These are phyloP conservation scores for Nasonia vitripennis DNA, from an alignment of 1,140 invertebrate genomes.

Conservation along the genomic window DNA sequence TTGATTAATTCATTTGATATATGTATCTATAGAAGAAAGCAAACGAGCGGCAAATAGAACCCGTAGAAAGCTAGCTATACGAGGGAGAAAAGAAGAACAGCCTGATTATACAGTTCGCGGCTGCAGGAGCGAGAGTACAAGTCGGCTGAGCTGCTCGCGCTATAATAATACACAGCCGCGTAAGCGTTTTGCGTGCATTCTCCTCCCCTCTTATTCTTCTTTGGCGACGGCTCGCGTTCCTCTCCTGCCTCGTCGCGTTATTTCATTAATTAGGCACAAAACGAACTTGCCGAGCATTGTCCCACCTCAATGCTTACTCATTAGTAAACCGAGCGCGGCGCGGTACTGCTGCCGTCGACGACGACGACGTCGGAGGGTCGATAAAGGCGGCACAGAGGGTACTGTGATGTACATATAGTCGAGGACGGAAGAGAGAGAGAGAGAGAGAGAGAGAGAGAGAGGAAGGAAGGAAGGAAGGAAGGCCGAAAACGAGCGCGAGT, in stretches of 20 bases:
- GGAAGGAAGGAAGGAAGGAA: conserved; percentile 7
- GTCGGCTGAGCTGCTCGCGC: too few relatives aligned
- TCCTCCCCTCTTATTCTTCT: background rate
- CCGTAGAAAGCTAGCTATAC: background rate
- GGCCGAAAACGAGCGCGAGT: conserved; percentile 7
- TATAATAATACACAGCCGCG: background rate
- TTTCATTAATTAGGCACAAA: conserved; percentile 59
- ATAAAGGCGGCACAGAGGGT: background rate
- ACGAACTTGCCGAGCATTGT: conserved; percentile 57
- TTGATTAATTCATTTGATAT: too few relatives aligned
- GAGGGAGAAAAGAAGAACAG: background rate
- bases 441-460: too few relatives aligned
- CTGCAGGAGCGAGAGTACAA: too few relatives aligned
- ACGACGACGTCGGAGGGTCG: background rate
- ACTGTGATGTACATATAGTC: background rate
- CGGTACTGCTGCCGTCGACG: background rate
- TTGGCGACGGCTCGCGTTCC: background rate
- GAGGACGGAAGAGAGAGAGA: background rate
- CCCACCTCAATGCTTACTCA: conserved; percentile 59
- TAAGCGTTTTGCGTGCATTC: background rate
- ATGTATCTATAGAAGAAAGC: too few relatives aligned
- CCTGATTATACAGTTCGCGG: too few relatives aligned
- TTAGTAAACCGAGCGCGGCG: conserved; percentile 53
- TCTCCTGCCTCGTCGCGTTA: conserved; percentile 52
- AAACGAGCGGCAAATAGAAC: too few relatives aligned